Conservation (phyloP, 2,888 invertebrate species). For the Stictocephala bisonia region DNA sequence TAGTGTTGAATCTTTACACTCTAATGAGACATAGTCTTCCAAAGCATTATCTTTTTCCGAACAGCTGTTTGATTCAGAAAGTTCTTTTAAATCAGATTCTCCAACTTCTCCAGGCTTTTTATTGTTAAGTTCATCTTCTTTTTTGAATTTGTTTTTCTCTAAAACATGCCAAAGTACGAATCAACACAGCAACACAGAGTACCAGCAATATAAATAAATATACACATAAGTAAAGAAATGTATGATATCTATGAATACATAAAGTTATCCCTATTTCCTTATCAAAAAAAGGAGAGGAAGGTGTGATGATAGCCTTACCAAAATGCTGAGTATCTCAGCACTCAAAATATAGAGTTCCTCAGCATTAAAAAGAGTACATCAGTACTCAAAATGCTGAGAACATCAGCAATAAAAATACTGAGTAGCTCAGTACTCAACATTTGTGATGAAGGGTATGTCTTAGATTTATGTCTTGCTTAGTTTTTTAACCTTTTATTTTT, state of each 20-base stretch:
- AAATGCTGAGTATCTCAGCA: not conserved
- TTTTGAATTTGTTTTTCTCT: constrained; percentile 81
- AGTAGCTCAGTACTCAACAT: not conserved
- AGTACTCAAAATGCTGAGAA: not conserved
- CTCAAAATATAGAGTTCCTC: no score
- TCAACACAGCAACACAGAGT: not conserved
- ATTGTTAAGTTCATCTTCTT: constrained; percentile 65
- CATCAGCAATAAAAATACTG: not conserved
- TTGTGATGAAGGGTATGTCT: no score
- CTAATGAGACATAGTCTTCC: no score
- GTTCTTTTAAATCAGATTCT: no score
- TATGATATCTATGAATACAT: not conserved
- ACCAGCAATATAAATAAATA: constrained; percentile 26
- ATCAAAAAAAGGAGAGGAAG: not conserved
- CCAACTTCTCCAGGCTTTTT: no score
- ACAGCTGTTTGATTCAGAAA: no score
- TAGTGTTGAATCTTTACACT: no score
- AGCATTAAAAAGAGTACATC: not conserved
- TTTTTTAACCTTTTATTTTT: no score
- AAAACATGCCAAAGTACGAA: constrained; percentile 58
- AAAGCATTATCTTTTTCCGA: no score
- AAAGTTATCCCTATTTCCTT: not conserved
- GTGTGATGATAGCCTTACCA: not conserved
- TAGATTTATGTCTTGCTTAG: no score
- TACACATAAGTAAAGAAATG: no score